phyloP scores from a whole-genome alignment of 2,888 invertebrate genomes.

The Plebejus anna region DNA sequence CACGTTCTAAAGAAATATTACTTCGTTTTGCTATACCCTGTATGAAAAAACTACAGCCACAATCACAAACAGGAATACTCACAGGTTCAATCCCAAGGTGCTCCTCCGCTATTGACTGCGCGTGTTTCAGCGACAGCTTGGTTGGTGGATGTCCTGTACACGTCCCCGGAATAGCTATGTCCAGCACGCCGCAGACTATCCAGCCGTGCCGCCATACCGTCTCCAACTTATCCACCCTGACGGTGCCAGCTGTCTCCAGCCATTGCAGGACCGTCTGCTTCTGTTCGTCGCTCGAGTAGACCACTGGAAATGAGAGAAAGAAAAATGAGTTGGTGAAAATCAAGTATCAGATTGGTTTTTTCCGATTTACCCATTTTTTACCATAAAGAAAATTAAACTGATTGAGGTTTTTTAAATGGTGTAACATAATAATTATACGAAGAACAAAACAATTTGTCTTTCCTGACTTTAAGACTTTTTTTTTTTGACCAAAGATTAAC shows the following conservation, averaged over 20 bases:
- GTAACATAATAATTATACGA: no score
- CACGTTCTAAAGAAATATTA: neutral
- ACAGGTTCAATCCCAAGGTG: slow-evolving; percentile 81
- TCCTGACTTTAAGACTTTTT: no score
- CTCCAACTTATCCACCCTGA: slow-evolving; percentile 67
- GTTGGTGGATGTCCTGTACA: slow-evolving; percentile 80
- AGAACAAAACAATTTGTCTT: no score
- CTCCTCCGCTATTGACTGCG: slow-evolving; percentile 80
- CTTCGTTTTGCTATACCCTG: no score
- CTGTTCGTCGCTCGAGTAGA: slow-evolving; percentile 69
- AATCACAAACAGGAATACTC: slow-evolving; percentile 40
- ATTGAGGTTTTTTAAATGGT: no score
- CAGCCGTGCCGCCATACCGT: slow-evolving; percentile 81
- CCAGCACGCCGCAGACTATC: slow-evolving; percentile 79
- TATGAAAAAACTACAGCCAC: no score
- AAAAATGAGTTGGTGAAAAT: neutral
- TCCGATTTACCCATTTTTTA: no score
- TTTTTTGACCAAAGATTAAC: no score
- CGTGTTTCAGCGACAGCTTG: slow-evolving; percentile 69
- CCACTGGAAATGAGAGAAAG: slow-evolving; percentile 50
- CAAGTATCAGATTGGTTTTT: neutral
- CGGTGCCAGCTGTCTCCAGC: slow-evolving; percentile 64
- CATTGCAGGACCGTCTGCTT: slow-evolving; percentile 66
- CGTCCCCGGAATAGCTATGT: slow-evolving; percentile 80
- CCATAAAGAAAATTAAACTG: no score